These are phyloP conservation scores for Luperina testacea DNA, from an alignment of 2,888 invertebrate species.

Conservation along the genomic window DNA sequence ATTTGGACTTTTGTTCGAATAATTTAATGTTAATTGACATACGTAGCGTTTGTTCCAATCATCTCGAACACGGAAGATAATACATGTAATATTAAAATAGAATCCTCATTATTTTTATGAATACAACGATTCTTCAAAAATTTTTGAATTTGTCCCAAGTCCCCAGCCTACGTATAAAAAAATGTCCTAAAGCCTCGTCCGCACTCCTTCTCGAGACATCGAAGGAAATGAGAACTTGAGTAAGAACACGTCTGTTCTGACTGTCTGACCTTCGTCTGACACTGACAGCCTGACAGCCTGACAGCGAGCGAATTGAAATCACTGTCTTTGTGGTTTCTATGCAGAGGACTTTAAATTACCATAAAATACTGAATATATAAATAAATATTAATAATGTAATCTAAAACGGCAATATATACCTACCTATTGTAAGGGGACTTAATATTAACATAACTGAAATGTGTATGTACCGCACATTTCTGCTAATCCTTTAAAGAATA, in stretches of 20 bases:
- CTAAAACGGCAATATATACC: background rate
- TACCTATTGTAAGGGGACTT: background rate
- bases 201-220: constrained; percentile 48
- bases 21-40: background rate
- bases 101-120: background rate
- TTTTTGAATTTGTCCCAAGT: constrained; percentile 19
- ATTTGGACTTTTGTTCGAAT: background rate
- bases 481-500: background rate
- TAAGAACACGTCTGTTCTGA: constrained; percentile 38
- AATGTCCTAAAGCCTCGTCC: background rate
- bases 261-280: constrained; percentile 48
- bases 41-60: background rate
- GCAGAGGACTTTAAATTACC: background rate
- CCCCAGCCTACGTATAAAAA: background rate
- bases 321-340: constrained; percentile 20
- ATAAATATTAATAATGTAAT: background rate
- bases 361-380: background rate
- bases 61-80: background rate
- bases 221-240: constrained; percentile 53
- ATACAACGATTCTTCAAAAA: background rate
- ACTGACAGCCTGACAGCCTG: constrained; percentile 20
- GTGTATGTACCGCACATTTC: background rate
- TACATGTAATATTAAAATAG: background rate
- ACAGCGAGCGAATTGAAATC: constrained; percentile 34
- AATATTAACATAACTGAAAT: background rate